phyloP scores from a whole-genome alignment of 1,140 invertebrate species.

The Drosophila kikkawai region DNA sequence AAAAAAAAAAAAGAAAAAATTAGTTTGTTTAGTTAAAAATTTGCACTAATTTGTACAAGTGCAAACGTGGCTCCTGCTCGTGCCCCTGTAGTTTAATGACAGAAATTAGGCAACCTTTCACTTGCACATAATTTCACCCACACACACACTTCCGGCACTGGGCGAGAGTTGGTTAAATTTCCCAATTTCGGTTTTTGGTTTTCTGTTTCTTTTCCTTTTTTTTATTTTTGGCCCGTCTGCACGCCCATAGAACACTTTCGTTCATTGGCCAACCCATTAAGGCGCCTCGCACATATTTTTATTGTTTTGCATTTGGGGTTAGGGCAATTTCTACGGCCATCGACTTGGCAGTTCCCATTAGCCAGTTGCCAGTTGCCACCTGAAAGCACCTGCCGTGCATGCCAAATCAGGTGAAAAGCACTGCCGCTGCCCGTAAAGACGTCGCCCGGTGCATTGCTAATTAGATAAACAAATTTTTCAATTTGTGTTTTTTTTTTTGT shows the following conservation, averaged over 20 bases:
- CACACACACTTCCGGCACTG: constrained; percentile 43
- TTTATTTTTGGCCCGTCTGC: constrained; percentile 26
- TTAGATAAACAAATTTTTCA: constrained; percentile 78
- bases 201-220: neutral
- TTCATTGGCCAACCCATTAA: constrained; percentile 41
- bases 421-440: constrained; percentile 31
- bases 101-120: constrained; percentile 69
- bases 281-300: constrained; percentile 33
- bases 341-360: constrained; percentile 29
- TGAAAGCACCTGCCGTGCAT: constrained; percentile 61
- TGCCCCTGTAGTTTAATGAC: constrained; percentile 40
- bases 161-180: constrained; percentile 48
- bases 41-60: constrained; percentile 9
- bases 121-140: constrained; percentile 65
- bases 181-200: constrained; percentile 15
- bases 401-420: constrained; percentile 71
- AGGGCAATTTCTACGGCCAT: constrained; percentile 69
- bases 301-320: constrained; percentile 68
- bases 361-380: constrained; percentile 29
- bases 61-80: constrained; percentile 19
- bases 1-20: too few species aligned
- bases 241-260: constrained; percentile 71
- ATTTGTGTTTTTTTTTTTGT: constrained; percentile 18
- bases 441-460: constrained; percentile 73
- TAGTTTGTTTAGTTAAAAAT: neutral